Evolutionary conservation across 1,140 invertebrate genomes (phyloP).

Genomic region (Pollicipes pollicipes): DNA sequence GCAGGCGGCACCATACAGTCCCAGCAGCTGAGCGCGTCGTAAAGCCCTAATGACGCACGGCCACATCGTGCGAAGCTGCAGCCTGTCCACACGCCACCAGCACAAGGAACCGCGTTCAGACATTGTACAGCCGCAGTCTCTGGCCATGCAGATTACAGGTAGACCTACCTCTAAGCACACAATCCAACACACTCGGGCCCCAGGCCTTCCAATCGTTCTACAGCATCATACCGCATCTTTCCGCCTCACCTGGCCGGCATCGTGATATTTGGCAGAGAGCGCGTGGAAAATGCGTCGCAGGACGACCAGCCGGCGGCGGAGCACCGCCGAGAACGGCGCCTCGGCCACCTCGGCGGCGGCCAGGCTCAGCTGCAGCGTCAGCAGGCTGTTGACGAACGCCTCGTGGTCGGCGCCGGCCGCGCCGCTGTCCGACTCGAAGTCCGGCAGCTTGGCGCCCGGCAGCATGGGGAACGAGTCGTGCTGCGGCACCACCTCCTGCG

Average conservation of each 20-base stretch:
- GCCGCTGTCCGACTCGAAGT: conserved; percentile 28
- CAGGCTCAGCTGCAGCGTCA: conserved; percentile 27
- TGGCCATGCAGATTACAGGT: too few relatives aligned
- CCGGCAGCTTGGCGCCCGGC: conserved; percentile 27
- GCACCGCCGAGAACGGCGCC: conserved; percentile 35
- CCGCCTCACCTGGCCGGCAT: conserved; percentile 25
- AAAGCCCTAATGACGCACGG: too few relatives aligned
- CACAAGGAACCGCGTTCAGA: too few relatives aligned
- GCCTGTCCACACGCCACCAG: too few relatives aligned
- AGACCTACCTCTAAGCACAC: too few relatives aligned
- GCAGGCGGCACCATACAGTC: too few relatives aligned
- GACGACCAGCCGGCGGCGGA: conserved; percentile 38
- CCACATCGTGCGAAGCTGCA: too few relatives aligned
- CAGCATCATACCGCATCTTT: neutral
- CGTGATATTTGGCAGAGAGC: conserved; percentile 36
- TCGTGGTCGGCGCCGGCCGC: conserved; percentile 25
- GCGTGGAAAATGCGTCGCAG: conserved; percentile 42
- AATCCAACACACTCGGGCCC: too few relatives aligned
- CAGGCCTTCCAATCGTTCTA: too few relatives aligned
- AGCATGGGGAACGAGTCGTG: conserved; percentile 28
- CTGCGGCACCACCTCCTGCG: conserved; percentile 26
- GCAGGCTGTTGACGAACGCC: conserved; percentile 28
- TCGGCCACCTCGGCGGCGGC: conserved; percentile 34
- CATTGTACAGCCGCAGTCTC: too few relatives aligned
- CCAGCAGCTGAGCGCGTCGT: too few relatives aligned